These are phyloP conservation scores for Beroe ovata DNA, from an alignment of 37 sponge, comb jelly and placozoan species.

Conservation along the genomic window DNA sequence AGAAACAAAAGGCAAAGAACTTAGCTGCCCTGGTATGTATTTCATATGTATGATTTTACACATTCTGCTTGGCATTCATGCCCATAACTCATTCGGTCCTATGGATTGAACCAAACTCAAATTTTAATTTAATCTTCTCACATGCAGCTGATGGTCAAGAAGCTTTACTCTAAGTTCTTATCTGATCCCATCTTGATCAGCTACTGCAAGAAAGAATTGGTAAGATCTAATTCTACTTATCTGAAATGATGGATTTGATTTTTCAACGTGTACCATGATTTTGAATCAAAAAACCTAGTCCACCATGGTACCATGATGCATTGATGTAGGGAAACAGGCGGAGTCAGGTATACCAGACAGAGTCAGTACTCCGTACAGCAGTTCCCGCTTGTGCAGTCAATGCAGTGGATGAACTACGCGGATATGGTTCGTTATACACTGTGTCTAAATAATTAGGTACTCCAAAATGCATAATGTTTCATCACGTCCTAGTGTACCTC, in stretches of 20 bases:
- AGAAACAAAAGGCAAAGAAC: background rate
- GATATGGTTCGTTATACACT: background rate
- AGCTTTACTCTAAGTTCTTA: background rate
- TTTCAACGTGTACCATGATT: no score
- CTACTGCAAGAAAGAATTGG: background rate
- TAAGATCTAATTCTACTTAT: no score
- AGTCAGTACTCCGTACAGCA: background rate
- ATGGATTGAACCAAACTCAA: no score
- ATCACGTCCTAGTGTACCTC: no score
- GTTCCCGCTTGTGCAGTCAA: background rate
- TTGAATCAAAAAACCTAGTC: background rate
- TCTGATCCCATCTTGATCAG: conserved; percentile 33
- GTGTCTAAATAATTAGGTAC: no score
- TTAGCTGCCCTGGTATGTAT: conserved; percentile 17
- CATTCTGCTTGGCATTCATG: no score
- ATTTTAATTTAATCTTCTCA: no score
- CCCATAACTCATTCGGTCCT: no score
- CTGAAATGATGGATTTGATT: no score
- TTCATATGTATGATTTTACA: no score
- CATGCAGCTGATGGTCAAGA: conserved; percentile 16
- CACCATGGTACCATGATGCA: no score
- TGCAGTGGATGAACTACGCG: background rate
- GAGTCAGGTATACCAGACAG: background rate
- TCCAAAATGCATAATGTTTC: no score
- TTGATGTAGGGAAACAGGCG: background rate